Conservation (phyloP, 2,888 invertebrate species). For the Melangyna quadrimaculata region DNA sequence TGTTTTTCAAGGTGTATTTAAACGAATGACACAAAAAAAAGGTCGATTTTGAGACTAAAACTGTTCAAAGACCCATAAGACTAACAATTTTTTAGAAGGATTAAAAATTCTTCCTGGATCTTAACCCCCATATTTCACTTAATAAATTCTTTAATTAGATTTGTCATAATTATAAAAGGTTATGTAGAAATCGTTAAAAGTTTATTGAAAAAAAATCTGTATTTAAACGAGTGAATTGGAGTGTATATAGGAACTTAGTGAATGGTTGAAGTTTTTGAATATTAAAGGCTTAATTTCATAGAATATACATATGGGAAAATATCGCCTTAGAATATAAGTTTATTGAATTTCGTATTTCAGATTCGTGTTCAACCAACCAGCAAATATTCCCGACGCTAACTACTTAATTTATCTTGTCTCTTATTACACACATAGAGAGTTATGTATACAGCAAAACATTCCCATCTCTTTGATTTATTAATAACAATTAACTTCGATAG, state of each 20-base stretch:
- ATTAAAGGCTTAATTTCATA: neutral
- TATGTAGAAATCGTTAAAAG: no score
- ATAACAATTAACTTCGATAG: constrained; percentile 31
- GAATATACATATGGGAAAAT: neutral
- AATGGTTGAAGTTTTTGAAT: neutral
- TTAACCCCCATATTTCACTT: no score
- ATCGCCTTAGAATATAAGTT: neutral
- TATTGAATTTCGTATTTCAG: neutral
- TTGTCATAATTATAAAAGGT: no score
- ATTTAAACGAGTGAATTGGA: no score
- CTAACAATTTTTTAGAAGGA: no score
- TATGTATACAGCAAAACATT: constrained; percentile 16
- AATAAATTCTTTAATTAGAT: no score
- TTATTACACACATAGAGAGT: constrained; percentile 7
- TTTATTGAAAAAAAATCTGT: no score
- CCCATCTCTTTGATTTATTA: constrained; percentile 35
- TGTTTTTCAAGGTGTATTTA: no score
- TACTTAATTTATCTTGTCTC: constrained; percentile 26
- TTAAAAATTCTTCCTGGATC: no score
- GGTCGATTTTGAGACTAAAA: no score
- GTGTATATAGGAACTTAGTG: neutral
- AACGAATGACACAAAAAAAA: no score
- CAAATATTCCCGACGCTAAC: neutral
- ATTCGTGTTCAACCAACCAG: neutral
- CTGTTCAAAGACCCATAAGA: no score